phyloP scores from a whole-genome alignment of 2,797 vertebrate genomes.

The Ctenopoma multispine region DNA sequence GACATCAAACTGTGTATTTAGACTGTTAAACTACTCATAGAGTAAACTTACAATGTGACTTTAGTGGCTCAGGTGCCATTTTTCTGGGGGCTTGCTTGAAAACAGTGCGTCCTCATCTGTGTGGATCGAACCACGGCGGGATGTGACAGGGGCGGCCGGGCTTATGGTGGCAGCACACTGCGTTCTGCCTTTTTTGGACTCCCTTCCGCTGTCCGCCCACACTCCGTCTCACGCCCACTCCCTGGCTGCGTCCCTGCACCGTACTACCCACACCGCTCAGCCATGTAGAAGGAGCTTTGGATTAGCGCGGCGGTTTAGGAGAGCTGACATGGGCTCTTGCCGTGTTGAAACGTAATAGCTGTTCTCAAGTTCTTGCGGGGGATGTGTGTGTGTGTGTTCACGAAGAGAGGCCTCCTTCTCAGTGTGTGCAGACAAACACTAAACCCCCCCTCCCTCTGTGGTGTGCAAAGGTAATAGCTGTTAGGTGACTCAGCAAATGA shows the following conservation, averaged over 20 bases:
- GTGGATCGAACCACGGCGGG: constrained; percentile 37
- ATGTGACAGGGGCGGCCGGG: constrained; percentile 28
- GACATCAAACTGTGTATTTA: not conserved
- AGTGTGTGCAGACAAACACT: not conserved
- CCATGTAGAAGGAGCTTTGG: constrained; percentile 39
- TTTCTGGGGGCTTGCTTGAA: constrained; percentile 1
- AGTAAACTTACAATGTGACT: not conserved
- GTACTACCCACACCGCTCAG: constrained; percentile 40
- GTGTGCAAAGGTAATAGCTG: constrained; percentile 44
- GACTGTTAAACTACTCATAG: not conserved
- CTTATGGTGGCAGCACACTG: constrained; percentile 42
- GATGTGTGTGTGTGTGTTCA: not conserved
- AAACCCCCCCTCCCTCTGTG: constrained; percentile 9
- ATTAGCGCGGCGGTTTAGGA: constrained; percentile 35
- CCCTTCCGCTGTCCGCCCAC: constrained; percentile 20
- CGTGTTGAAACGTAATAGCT: constrained; percentile 43
- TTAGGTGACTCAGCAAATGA: constrained; percentile 73
- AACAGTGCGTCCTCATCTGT: not conserved
- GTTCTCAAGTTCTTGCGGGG: constrained; percentile 36
- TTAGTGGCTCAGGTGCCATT: not conserved
- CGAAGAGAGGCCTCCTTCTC: constrained; percentile 25
- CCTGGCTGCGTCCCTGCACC: constrained; percentile 30
- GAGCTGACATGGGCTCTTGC: constrained; percentile 6
- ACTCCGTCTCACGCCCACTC: constrained; percentile 26
- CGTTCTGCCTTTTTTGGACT: constrained; percentile 38